Base-by-base conservation (phyloP, 2,113 vertebrate genomes). In the Tiliqua scincoides region DNA sequence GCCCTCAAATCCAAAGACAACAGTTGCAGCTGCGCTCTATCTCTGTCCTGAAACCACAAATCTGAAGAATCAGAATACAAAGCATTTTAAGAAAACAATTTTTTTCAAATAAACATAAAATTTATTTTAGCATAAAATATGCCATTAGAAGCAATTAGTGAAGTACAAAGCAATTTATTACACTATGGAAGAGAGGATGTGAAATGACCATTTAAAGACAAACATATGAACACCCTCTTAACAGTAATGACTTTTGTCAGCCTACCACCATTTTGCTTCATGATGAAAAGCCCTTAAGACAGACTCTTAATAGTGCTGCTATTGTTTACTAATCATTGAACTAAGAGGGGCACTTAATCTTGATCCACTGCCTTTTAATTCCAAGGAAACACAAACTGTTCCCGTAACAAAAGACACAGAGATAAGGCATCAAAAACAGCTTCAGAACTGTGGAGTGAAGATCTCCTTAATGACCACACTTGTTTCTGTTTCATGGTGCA, bases 311-410 rank as follows among this genome's bases (percentile, higher is more conserved):
- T 79, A 79, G 72, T 32, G 70, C 79, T 15, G 74, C 48, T 59
- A 65, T 1, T 82, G n/a, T 92, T 89, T 87, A 67, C 30, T 88
- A 68, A 40, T 75, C 92, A 90, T 92, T 85, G n/a, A 93, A 87
- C 71, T 85, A 72, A 89, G 88, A 30, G 59, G 84, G 91, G 54
- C 85, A 74, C 40, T 85, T 89, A 75, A 88, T 89, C 83, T 90
- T 86, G 70, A 89, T 82, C 71, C 90, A 75, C 80, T 91, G 85
- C 65, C 71, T 83, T 82, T 93, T 89, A 59, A 85, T 84, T 67
- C 37, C 79, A 37, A 85, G 54, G 74, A 91, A 93, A 87, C 71
- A 40, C 83, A 80, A 81, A 6, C 43, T 57, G 83, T 86, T 89
- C 15, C 67, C 20, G 77, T 84, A 83, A 80, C 54, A 86, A 62